Evolutionary conservation across 2,113 vertebrate genomes (phyloP), one percentile per base, ranked within the genome.

Genomic region (Oenanthe oenanthe): DNA sequence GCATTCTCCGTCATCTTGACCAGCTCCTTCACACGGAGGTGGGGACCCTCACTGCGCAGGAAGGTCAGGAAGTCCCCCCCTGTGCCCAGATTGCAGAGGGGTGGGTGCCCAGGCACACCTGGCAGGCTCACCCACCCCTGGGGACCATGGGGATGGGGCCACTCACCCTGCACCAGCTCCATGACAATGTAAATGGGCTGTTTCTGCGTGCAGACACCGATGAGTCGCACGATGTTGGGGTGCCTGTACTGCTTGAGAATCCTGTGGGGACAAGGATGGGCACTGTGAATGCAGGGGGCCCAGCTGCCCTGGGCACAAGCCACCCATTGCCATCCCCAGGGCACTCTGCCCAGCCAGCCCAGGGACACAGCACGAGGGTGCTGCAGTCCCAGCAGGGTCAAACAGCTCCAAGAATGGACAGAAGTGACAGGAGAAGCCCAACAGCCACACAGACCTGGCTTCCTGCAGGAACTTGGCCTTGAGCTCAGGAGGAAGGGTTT

Each of bases 101-200:
- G 63, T 4, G 6, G 42, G 71, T 38, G 65, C 56, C 65, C n/a
- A 16, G 74, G 68, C 42, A 53, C 8, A 1, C 6, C 2, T 11
- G 53, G 13, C 4, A 1, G 61, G 63, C 42, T 88, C 5, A 10
- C 20, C 67, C 60, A 3, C 0, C 0, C 0, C 0, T 0, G 2
- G 38, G 31, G 40, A 32, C 16, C 0, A 2, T 6, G 1, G 57
- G 54, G 21, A 16, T 0, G 1, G 31, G 54, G 17, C 32, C 0
- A 0, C 97, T 97, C 94, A 99, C 99, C 99, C 97, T 99, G 98
- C 65, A 99, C 98, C 4, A 99, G 98, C 97, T 99, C 99, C 99
- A 99, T 99, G 96, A 99, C 98, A 2, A 99, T 99, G 96, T 99
- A 99, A 81, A 99, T 98, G 38, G 99, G 99, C 94, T 99, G 99